Percentiles rank a stretch among this genome's conserved stretches.
Conservation (phyloP, 1,140 invertebrate genomes). For the Procambarus virginalis region DNA sequence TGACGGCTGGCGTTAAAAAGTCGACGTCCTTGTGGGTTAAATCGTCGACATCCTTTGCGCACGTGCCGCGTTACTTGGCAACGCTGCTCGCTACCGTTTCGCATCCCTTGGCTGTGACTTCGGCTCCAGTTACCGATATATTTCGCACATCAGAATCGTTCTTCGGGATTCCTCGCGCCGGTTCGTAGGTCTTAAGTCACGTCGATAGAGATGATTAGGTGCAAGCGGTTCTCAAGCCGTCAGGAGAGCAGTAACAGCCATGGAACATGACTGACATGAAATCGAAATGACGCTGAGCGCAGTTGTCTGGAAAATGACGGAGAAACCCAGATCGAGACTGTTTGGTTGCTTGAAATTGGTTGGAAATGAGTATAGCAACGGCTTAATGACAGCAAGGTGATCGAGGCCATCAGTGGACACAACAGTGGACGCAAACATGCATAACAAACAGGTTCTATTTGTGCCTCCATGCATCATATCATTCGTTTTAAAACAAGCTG, state of each 20-base stretch:
- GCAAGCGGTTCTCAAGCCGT: not conserved
- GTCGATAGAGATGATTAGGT: not conserved
- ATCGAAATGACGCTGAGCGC: constrained; percentile 6
- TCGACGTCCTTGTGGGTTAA: constrained; percentile 10
- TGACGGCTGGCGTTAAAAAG: not conserved
- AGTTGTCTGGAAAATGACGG: constrained; percentile 30
- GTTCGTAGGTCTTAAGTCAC: no score
- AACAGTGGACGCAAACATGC: not conserved
- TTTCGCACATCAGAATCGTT: not conserved
- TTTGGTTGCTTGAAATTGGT: constrained; percentile 44
- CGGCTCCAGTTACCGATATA: not conserved
- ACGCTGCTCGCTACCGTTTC: not conserved
- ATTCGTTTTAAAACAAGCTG: not conserved
- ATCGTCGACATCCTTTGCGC: constrained; percentile 45
- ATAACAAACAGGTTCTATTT: not conserved
- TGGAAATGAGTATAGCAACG: constrained; percentile 34
- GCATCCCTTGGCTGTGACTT: not conserved
- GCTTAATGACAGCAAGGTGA: not conserved
- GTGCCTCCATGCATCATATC: not conserved
- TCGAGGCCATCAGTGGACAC: not conserved
- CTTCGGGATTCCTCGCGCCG: not conserved
- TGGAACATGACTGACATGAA: not conserved
- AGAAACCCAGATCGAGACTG: constrained; percentile 41
- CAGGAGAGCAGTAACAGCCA: not conserved
- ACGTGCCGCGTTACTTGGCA: constrained; percentile 29